Base-by-base conservation (phyloP, 2,888 invertebrate species). In the Callinectes sapidus region DNA sequence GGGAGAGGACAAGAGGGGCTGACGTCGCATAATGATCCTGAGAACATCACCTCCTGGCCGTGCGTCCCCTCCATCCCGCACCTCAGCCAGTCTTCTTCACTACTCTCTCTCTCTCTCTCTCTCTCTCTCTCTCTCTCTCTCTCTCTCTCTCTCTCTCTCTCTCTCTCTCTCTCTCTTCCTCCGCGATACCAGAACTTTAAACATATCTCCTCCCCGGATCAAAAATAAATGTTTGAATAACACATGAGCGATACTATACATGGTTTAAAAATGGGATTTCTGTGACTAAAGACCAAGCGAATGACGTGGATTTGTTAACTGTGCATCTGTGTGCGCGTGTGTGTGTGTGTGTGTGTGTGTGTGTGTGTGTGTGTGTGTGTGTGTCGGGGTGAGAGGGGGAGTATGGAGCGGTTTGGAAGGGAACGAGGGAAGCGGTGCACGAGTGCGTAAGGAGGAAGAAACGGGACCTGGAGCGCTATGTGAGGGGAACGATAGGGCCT, bases 1-100 rank as follows among this genome's bases (percentile, higher is more conserved):
- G 88, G 61, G 28, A 88, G 88, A 88, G 54, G 42, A 61, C 18
- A n/a, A 85, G 90, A 85, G 39, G 55, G 85, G 85, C 85, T 90
- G 90, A 90, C 90, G 90, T 85, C 85, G 90, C 85, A 90, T 90
- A 90, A 90, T 90, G 90, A 90, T 91, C 91, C 86, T 66, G 87
- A 42, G 87, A 91, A 55, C 86, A 87, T 87, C 91, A 90, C 81
- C 81, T 39, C 91, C 87, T 61, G 28, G 61, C 66, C 54, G 54
- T 18, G 14, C 88, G 48, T 32, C 61, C 66, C 66, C 35, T 48
- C 28, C 89, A 54, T 35, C 42, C 90, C 85, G 42, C 32, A 71
- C 81, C 32, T 42, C n/a, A 66, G 18, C 16, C 90, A 28, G 13
- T 71, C 77, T 66, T 89, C 89, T 71, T 66, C 71, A 5, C 48